Evolutionary conservation across 2,888 invertebrate species (phyloP).

Genomic region (Bellardia pandia): DNA sequence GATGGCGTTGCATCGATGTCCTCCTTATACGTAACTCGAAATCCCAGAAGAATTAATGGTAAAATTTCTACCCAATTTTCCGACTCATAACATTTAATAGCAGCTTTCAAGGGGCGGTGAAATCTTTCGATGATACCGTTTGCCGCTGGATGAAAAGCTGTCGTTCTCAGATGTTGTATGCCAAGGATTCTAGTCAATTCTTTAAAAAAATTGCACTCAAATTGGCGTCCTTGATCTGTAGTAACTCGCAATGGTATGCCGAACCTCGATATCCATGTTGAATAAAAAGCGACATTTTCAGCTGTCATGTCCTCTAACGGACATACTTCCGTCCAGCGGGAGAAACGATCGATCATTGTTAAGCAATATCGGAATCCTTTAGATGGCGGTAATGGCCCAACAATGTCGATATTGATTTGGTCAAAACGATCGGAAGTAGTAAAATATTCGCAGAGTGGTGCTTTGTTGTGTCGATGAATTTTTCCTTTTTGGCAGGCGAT

Average conservation of each 20-base stretch:
- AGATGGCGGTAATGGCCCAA: constrained; percentile 14
- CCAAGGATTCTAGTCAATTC: constrained; percentile 49
- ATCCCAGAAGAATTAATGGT: constrained; percentile 18
- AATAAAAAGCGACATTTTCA: constrained; percentile 28
- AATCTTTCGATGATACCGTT: constrained; percentile 28
- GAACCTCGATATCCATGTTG: constrained; percentile 32
- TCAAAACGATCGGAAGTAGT: constrained; percentile 50
- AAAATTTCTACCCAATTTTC: constrained; percentile 34
- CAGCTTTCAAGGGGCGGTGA: constrained; percentile 24
- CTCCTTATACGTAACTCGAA: constrained; percentile 22
- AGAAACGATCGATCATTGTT: constrained; percentile 53
- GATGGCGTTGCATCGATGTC: constrained; percentile 38
- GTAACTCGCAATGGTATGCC: constrained; percentile 61
- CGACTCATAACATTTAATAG: constrained; percentile 40
- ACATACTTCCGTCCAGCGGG: constrained; percentile 54
- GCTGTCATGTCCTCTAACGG: constrained; percentile 60
- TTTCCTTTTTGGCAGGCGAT: constrained; percentile 53
- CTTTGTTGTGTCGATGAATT: constrained; percentile 45
- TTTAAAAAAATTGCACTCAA: constrained; percentile 56
- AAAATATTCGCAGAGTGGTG: constrained; percentile 19
- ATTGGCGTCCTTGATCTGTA: constrained; percentile 65
- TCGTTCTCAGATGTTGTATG: constrained; percentile 56
- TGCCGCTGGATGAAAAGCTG: constrained; percentile 48
- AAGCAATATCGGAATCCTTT: constrained; percentile 27
- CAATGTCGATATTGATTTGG: constrained; percentile 46